Base-by-base conservation (phyloP, 2,888 invertebrate species). In the Idaea straminata region DNA sequence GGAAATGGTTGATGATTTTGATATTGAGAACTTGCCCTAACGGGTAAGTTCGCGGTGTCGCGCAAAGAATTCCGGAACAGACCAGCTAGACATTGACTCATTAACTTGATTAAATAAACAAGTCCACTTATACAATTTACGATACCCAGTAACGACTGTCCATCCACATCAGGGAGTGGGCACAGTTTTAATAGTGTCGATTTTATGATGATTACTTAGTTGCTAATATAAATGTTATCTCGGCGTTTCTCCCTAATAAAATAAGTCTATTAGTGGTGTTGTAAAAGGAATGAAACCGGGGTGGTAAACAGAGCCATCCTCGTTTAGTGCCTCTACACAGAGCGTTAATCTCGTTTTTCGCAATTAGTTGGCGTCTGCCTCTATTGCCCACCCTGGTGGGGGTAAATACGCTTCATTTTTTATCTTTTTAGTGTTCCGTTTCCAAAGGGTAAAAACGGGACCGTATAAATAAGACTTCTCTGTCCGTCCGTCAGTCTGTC, bases 271-370 rank as follows among this genome's bases (percentile, higher is more conserved):
- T 88, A 88, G 85, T 83, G 84, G 85, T 81, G 86, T 80, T 86
- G 84, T 87, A 86, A 86, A 86, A 85, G 82, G 80, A 85, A 86
- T 81, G 81, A 82, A 83, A 81, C 82, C 70, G 79, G 80, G 83
- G 83, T 79, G 85, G 86, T 84, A 85, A 87, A 86, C 84, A 85
- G 81, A 83, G 83, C 80, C 83, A 83, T 85, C 83, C 82, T 80
- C 82, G 84, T 88, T 88, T 86, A 88, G 84, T 86, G 85, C 82
- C 82, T 83, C 80, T 85, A 83, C 84, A 80, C 84, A 83, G 83
- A 82, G 87, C 86, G 89, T 88, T 91, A 90, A 91, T 91, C 89
- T 88, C 82, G 88, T 91, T 91, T 88, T 85, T 86, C 85, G 86
- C 89, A 89, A 90, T 91, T 89, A 89, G 88, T 87, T 82, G 83